Evolutionary conservation across 1,140 invertebrate species (phyloP), one percentile per base, ranked within the genome.

Genomic region (Belonocnema kinseyi): DNA sequence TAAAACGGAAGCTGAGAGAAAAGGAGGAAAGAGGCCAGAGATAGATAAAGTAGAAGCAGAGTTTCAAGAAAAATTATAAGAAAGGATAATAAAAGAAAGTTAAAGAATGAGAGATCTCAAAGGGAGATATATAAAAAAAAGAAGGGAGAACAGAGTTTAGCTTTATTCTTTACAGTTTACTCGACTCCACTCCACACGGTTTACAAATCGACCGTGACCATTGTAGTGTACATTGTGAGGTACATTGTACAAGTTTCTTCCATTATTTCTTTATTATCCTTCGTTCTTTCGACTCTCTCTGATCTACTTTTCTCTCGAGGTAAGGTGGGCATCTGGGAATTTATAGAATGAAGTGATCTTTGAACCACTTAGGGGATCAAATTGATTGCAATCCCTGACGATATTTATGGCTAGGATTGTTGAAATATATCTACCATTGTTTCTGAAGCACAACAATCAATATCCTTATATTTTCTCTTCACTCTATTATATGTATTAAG

Each of bases 181-280:
- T 61, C 58, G 26, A 4, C 21, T 53, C 12, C n/a, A 58, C 56
- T 74, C 33, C 8, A 50, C 54, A 14, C 70, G 58, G 14, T 61
- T 75, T 56, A 56, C 10, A 17, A 56, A 56, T 66, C n/a, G 54
- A 40, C 33, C 17, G 46, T 51, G 10, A 52, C 61, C 21, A 56
- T 12, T 40, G 50, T 19, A 46, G 33, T n/a, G 40, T 46, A 46
- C 8, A 46, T 11, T 46, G 40, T 46, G 40, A n/a, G 14, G n/a
- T 40, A 53, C 50, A 73, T 52, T 26, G 17, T 52, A 50, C 71
- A 50, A 50, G 46, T 72, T 46, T 72, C 11, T 73, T 53, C 72
- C 52, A 50, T 73, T 50, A 73, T 19, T 52, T 73, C 52, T 50
- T 73, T 53, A 74, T 56, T 56, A 56, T 56, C 21, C 54, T 19